Conservation (phyloP, 2,113 vertebrate species). For the Setophaga kirtlandii region DNA sequence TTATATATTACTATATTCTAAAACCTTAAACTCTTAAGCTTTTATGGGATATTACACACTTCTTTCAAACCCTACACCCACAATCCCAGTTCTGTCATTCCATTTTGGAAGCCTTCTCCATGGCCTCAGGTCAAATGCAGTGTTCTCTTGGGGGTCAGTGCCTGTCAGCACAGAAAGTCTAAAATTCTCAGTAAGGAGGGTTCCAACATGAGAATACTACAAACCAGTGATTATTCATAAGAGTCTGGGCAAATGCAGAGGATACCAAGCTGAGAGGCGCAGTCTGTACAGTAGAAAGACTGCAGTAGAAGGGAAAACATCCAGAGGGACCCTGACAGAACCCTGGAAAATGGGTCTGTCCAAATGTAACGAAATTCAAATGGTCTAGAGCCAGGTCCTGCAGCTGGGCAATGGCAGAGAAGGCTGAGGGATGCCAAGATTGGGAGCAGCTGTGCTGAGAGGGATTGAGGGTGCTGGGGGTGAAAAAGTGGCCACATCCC, state of each 20-base stretch:
- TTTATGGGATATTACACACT: not conserved
- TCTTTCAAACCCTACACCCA: not conserved
- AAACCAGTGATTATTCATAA: not conserved
- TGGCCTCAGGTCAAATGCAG: not conserved
- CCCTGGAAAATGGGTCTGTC: not conserved
- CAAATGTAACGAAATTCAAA: not conserved
- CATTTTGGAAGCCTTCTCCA: not conserved
- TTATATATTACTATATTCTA: not conserved
- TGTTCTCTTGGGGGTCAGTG: not conserved
- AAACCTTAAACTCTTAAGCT: not conserved
- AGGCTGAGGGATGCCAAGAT: not conserved
- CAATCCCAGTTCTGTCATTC: too few relatives aligned
- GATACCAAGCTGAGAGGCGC: not conserved
- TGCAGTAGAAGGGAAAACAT: not conserved
- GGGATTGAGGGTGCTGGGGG: not conserved
- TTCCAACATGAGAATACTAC: not conserved
- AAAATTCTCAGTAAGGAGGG: not conserved
- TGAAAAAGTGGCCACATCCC: too few relatives aligned
- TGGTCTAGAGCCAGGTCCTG: not conserved
- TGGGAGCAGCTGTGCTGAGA: not conserved
- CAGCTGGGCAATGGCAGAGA: not conserved
- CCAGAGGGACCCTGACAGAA: not conserved
- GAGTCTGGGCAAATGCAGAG: not conserved
- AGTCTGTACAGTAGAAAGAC: accelerated
- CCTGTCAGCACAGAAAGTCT: not conserved